Evolutionary conservation across 1,140 invertebrate species (phyloP).

Genomic region (Platorchestia sp.): DNA sequence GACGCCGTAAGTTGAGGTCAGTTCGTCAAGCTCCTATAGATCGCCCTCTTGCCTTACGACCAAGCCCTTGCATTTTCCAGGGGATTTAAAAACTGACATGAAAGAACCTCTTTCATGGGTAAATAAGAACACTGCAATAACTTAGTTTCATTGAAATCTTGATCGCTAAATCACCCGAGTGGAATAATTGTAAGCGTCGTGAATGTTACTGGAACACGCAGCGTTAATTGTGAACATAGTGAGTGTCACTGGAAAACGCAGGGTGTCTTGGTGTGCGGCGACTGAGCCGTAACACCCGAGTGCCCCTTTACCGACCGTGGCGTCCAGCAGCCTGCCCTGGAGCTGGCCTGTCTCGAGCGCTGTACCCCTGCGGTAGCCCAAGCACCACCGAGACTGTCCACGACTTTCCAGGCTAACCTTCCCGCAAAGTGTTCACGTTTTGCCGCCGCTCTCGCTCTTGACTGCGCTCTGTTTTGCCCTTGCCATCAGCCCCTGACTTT

Average conservation of each 20-base stretch:
- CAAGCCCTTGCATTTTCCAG: not conserved
- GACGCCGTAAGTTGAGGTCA: slow-evolving; percentile 16
- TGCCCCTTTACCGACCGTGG: slow-evolving; percentile 31
- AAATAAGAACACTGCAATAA: not conserved
- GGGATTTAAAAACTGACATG: not conserved
- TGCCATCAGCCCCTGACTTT: not conserved
- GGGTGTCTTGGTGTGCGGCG: not conserved
- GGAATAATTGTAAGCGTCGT: too few species aligned
- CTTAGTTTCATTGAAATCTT: not conserved
- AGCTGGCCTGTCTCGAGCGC: not conserved
- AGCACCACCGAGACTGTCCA: not conserved
- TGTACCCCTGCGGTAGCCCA: not conserved
- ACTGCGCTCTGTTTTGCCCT: not conserved
- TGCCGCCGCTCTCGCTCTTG: not conserved
- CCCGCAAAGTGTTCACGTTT: not conserved
- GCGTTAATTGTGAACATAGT: too few species aligned
- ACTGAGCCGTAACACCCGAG: not conserved
- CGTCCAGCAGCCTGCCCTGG: not conserved
- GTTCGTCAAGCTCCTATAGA: not conserved
- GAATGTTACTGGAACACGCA: not conserved
- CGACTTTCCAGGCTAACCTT: not conserved
- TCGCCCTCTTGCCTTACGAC: not conserved
- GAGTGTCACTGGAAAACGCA: not conserved
- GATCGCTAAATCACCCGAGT: not conserved
- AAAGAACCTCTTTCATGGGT: not conserved